Percentiles rank a stretch among this genome's conserved stretches.
Evolutionary conservation across 2,888 invertebrate genomes (phyloP).

Genomic region (Agrypnus murinus): DNA sequence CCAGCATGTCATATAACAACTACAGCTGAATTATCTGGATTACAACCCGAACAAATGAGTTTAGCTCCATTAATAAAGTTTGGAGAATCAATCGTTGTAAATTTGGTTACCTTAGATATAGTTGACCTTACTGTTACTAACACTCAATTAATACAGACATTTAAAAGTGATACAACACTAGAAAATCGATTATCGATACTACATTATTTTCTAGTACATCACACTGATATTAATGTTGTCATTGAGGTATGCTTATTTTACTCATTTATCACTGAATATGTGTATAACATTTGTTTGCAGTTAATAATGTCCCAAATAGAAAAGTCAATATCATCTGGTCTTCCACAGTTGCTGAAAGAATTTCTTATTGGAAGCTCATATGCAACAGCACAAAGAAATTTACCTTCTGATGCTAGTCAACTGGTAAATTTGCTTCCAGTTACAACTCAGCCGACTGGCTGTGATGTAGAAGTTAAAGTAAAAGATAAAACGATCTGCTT

Average conservation of each 20-base stretch:
- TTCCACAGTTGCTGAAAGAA: constrained; percentile 85
- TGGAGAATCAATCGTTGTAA: no score
- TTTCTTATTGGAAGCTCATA: constrained; percentile 85
- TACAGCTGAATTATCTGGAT: constrained; percentile 77
- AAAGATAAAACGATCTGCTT: constrained; percentile 75
- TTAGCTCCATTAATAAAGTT: no score
- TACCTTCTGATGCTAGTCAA: constrained; percentile 81
- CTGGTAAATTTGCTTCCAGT: constrained; percentile 83
- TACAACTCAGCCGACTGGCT: constrained; percentile 77
- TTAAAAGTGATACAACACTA: constrained; percentile 78
- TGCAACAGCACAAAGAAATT: constrained; percentile 79
- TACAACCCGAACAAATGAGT: constrained; percentile 76
- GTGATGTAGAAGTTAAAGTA: constrained; percentile 78
- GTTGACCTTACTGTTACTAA: constrained; percentile 79
- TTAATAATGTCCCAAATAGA: constrained; percentile 78
- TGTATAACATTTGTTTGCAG: no score
- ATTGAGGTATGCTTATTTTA: no score
- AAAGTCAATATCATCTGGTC: constrained; percentile 77
- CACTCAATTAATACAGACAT: constrained; percentile 80
- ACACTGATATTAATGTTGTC: constrained; percentile 82
- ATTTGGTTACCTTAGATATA: constrained; percentile 82
- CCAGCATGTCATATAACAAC: constrained; percentile 87
- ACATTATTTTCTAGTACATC: constrained; percentile 88
- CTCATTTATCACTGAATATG: no score
- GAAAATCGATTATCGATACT: constrained; percentile 87